Base-by-base conservation (phyloP, 2,888 invertebrate species). In the Lysandra bellargus region DNA sequence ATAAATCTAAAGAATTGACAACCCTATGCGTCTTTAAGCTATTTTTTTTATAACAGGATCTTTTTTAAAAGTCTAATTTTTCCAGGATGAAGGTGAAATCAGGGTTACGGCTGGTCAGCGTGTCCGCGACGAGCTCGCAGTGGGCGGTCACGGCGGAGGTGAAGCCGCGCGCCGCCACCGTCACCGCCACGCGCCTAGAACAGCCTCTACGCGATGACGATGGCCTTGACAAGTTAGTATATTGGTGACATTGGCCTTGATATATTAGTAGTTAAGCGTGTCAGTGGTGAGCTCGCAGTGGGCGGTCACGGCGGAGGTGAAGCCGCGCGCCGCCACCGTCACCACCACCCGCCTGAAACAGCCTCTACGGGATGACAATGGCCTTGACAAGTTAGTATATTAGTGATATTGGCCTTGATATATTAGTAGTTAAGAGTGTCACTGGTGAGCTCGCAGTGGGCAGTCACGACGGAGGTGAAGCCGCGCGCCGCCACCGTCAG, bases 81-180 rank as follows among this genome's bases (percentile, higher is more conserved):
- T 90, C 17, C 92, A 98, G 98, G 88, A 98, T 98, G 83, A 96
- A 98, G 83, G 98, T 98, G 79, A 98, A 98, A 90, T 97, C 97
- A 78, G 99, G 98, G 0, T 92, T 99, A 80, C 96, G 97, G 82
- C 96, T 99, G 84, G 95, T 98, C 87, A 98, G 98, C 82, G 98
- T 98, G 40, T 96, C 97, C 78, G 96, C 97, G 89, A 97, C 95
- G 85, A 96, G 91, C 84, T 97, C 96, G 79, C 96, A 96, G 81
- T 99, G 99, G 99, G 98, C 97, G 84, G 96, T 99, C 83, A 97
- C 97, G 37, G 96, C 98, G 76, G 98, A 99, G 86, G 96, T 97
- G 78, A 97, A 98, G 87, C 97, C 98, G 83, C 98, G 98, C 2
- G 96, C 97, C 1, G 98, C 98, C 49, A 97, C 98, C 23, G 98